Evolutionary conservation across 2,888 invertebrate genomes (phyloP).

Genomic region (Aricia artaxerxes): DNA sequence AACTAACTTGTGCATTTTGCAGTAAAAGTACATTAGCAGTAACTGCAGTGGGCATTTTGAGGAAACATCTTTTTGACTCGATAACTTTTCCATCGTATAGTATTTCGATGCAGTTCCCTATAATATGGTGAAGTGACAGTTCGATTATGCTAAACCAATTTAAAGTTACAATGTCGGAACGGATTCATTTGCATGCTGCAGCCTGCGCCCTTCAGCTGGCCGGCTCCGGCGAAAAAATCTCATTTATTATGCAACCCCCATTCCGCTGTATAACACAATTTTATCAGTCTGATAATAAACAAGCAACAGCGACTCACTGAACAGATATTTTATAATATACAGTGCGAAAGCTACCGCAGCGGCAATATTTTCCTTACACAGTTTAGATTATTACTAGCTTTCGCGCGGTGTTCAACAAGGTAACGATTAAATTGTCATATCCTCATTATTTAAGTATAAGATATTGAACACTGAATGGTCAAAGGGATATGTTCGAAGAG

Average conservation of each 20-base stretch:
- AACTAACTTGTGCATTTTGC: too few species aligned
- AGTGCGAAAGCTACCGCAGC: not conserved
- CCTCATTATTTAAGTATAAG: too few species aligned
- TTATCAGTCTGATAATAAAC: conserved; percentile 13
- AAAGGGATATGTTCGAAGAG: too few species aligned
- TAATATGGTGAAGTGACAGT: conserved; percentile 32
- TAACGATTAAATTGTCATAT: too few species aligned
- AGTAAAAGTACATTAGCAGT: too few species aligned
- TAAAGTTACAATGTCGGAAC: conserved; percentile 39
- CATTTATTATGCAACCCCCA: conserved; percentile 1
- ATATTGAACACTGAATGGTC: too few species aligned
- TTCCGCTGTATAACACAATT: not conserved
- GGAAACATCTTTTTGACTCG: too few species aligned
- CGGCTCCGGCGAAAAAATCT: conserved; percentile 19
- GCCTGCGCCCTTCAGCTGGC: conserved; percentile 15
- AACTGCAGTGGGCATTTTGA: too few species aligned
- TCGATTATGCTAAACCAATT: conserved; percentile 39
- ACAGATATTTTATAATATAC: not conserved
- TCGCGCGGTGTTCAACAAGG: too few species aligned
- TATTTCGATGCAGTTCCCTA: not conserved
- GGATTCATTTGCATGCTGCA: conserved; percentile 40
- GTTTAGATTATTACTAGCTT: too few species aligned
- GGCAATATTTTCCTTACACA: too few species aligned
- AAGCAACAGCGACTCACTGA: conserved; percentile 2
- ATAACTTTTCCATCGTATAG: too few species aligned